Evolutionary conservation across 2,797 vertebrate genomes (phyloP).

Genomic region (Danio aesculapii): DNA sequence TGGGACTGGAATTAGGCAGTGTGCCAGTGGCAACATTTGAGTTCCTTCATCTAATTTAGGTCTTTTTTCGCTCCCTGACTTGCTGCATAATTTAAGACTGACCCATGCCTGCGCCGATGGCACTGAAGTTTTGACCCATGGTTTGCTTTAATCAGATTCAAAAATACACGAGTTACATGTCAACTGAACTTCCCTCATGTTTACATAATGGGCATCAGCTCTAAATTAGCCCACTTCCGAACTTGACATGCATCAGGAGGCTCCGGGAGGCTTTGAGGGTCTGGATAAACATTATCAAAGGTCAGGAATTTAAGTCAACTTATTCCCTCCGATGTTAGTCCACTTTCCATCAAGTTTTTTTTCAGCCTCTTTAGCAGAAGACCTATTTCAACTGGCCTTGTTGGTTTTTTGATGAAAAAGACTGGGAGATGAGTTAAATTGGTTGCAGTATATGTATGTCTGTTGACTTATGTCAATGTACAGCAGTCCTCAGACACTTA

Average conservation of each 20-base stretch:
- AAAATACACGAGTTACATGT: constrained; percentile 59
- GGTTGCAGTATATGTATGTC: background rate
- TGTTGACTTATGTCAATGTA: background rate
- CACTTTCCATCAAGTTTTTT: constrained; percentile 23
- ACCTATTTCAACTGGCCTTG: constrained; percentile 7
- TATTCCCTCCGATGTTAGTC: constrained; percentile 41
- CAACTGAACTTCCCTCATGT: constrained; percentile 67
- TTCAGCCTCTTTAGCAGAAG: constrained; percentile 1
- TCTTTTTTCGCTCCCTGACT: constrained; percentile 60
- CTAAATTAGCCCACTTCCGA: constrained; percentile 53
- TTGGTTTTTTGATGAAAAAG: constrained; percentile 28
- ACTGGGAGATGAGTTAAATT: background rate
- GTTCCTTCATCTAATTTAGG: constrained; percentile 71
- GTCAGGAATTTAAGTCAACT: constrained; percentile 39
- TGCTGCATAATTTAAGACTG: constrained; percentile 75
- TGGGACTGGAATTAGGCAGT: constrained; percentile 57
- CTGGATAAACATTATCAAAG: constrained; percentile 53
- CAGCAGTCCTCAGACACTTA: background rate
- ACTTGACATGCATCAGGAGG: constrained; percentile 52
- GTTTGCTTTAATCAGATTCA: constrained; percentile 70
- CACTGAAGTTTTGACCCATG: constrained; percentile 74
- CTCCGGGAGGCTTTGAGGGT: constrained; percentile 43
- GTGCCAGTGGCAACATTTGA: constrained; percentile 65
- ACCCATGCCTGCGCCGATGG: constrained; percentile 65
- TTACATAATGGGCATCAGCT: constrained; percentile 66